phyloP scores from a whole-genome alignment of 1,140 invertebrate species.

The Aporrectodea caliginosa region DNA sequence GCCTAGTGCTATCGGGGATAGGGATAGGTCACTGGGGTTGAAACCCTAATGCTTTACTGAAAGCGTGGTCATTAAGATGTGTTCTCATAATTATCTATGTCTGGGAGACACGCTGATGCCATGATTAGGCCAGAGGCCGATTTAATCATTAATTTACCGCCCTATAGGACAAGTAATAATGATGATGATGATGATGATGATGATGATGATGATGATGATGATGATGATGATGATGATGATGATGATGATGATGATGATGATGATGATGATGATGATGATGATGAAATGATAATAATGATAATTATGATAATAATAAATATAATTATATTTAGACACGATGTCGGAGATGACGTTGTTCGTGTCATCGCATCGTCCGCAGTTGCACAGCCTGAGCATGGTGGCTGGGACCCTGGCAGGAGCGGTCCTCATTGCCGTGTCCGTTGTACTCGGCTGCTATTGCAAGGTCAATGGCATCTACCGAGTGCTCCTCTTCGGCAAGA shows the following conservation, averaged over 20 bases:
- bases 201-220: slow-evolving; percentile 1
- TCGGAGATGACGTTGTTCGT: background rate
- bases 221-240: slow-evolving; percentile 5
- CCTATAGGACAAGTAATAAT: no score
- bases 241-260: no score
- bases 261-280: background rate
- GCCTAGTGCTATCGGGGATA: no score
- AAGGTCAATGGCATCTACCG: slow-evolving; percentile 3
- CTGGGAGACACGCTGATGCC: no score
- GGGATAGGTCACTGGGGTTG: no score
- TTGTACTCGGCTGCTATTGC: slow-evolving; percentile 14
- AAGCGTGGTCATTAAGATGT: no score
- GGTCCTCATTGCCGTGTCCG: slow-evolving; percentile 5
- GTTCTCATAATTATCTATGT: no score
- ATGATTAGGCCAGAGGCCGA: no score
- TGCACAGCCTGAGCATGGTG: slow-evolving; percentile 7
- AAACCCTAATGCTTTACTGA: no score
- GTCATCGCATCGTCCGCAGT: background rate
- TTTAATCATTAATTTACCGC: no score
- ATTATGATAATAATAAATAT: no score
- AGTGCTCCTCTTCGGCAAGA: background rate
- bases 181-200: background rate
- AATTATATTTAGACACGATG: background rate
- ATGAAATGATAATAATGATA: background rate
- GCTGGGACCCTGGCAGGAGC: slow-evolving; percentile 24